Percentiles rank a stretch among this genome's conserved stretches.
phyloP scores from a whole-genome alignment of 2,888 invertebrate genomes.

The Liposcelis brunnea region DNA sequence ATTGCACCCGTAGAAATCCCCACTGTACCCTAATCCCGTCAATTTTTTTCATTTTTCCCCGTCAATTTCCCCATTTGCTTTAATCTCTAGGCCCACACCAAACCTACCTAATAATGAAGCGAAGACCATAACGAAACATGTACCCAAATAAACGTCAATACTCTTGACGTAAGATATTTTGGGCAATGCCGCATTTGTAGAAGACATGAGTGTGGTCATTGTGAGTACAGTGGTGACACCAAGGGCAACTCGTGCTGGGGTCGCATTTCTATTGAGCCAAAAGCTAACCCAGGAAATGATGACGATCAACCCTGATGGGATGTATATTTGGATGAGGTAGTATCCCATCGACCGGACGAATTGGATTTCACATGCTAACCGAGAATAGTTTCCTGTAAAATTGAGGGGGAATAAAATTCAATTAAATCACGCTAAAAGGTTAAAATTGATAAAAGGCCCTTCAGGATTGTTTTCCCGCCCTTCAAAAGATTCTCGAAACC shows the following conservation, averaged over 20 bases:
- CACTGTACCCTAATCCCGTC: too few species aligned
- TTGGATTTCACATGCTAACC: conserved; percentile 90
- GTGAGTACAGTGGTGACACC: conserved; percentile 93
- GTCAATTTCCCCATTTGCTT: too few species aligned
- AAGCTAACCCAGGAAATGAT: conserved; percentile 96
- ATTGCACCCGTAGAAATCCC: too few species aligned
- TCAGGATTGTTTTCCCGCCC: neutral
- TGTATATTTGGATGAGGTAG: conserved; percentile 96
- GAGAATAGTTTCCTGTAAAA: conserved; percentile 78
- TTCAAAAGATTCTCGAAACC: neutral
- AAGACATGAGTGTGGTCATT: conserved; percentile 95
- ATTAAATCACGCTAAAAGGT: neutral
- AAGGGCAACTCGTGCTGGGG: conserved; percentile 81
- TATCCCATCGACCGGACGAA: conserved; percentile 97
- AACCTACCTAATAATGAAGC: conserved; percentile 81
- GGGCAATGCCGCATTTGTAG: conserved; percentile 89
- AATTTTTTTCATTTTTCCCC: too few species aligned
- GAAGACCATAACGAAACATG: conserved; percentile 98
- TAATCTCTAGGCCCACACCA: too few species aligned
- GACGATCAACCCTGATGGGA: conserved; percentile 91
- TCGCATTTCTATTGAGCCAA: conserved; percentile 90
- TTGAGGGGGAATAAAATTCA: too few species aligned
- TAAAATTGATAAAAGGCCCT: neutral
- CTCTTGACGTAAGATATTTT: conserved; percentile 97
- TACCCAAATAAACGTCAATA: conserved; percentile 92